phyloP scores from a whole-genome alignment of 2,113 vertebrate species.

The Lagopus leucura region DNA sequence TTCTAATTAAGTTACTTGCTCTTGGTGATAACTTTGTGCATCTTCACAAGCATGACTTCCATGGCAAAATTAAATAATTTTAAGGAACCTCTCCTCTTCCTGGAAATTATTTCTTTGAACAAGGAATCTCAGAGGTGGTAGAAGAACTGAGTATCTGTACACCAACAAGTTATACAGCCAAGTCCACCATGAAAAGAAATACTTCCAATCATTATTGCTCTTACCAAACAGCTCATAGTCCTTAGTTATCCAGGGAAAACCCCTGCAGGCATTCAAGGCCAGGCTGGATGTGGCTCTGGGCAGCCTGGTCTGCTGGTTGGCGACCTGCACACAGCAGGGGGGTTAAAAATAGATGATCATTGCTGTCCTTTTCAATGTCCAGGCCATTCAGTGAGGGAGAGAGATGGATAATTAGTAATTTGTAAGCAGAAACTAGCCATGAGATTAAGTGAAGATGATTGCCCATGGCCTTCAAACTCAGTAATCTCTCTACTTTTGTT shows the following conservation, averaged over 20 bases:
- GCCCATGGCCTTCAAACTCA: background rate
- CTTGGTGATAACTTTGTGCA: background rate
- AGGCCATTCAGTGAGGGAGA: no score
- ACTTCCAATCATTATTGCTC: background rate
- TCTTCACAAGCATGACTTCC: background rate
- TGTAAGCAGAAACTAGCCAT: background rate
- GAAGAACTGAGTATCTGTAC: background rate
- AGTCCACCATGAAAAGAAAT: background rate
- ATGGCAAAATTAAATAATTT: background rate
- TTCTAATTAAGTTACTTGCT: background rate
- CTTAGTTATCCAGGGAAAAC: rapidly evolving
- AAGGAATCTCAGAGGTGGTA: background rate
- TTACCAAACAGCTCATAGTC: background rate
- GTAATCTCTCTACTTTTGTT: background rate
- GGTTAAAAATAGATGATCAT: no score
- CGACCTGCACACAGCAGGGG: no score
- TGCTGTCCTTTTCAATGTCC: no score
- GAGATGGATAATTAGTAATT: background rate
- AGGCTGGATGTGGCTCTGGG: no score
- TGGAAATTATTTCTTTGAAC: background rate
- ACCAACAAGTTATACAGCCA: background rate
- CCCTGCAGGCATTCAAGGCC: no score
- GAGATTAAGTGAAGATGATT: background rate
- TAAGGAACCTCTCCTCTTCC: background rate
- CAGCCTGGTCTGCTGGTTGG: no score